Conservation (phyloP, 2,113 vertebrate species). For the Barbus barbus region DNA sequence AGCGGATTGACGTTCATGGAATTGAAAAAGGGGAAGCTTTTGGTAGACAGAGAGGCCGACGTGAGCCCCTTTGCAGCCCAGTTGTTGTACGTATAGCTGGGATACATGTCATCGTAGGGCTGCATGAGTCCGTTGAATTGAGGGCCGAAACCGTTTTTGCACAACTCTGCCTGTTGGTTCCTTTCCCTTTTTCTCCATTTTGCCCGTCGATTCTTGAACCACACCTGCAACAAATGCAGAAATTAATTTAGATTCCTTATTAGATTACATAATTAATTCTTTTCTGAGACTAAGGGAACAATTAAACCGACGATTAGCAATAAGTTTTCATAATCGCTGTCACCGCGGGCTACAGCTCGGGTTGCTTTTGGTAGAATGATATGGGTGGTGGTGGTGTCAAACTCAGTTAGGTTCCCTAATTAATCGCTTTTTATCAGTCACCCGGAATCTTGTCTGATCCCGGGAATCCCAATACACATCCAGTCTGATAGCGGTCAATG, state of each 20-base stretch:
- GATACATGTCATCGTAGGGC: constrained; percentile 99
- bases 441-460: constrained; percentile 48
- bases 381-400: constrained; percentile 11
- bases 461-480: constrained; percentile 81
- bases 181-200: constrained; percentile 98
- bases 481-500: constrained; percentile 53
- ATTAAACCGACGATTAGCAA: neutral
- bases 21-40: constrained; percentile 99
- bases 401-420: constrained; percentile 39
- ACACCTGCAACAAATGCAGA: constrained; percentile 78
- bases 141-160: constrained; percentile 97
- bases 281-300: neutral
- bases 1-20: constrained; percentile 99
- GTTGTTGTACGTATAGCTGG: constrained; percentile 99
- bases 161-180: constrained; percentile 97
- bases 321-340: neutral
- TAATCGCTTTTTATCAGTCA: too few species aligned
- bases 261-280: too few species aligned
- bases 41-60: constrained; percentile 94
- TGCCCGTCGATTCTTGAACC: constrained; percentile 98
- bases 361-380: neutral
- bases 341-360: neutral
- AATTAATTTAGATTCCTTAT: neutral
- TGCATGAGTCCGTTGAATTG: constrained; percentile 99
- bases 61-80: constrained; percentile 98